phyloP scores from a whole-genome alignment of 2,113 vertebrate genomes.

The Myxocyprinus asiaticus region DNA sequence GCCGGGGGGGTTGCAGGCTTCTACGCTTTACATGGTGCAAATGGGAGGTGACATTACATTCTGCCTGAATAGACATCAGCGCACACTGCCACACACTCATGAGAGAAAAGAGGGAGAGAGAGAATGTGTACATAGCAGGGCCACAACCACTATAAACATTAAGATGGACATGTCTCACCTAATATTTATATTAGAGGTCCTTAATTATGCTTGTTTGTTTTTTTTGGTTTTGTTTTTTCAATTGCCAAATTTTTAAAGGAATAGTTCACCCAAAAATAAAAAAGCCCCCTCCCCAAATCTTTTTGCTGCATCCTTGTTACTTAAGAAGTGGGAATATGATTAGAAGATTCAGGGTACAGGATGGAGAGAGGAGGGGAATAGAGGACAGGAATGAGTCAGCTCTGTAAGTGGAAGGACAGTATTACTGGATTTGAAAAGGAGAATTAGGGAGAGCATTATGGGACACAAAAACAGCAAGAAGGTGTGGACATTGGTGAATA shows the following conservation, averaged over 20 bases:
- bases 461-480: background rate
- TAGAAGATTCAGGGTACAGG: too few species aligned
- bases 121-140: background rate
- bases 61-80: slow-evolving; percentile 40
- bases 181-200: background rate
- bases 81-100: background rate
- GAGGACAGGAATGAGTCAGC: too few species aligned
- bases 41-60: slow-evolving; percentile 59
- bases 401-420: too few species aligned
- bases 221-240: too few species aligned
- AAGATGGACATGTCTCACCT: background rate
- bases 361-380: too few species aligned
- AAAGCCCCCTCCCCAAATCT: too few species aligned
- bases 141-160: too few species aligned
- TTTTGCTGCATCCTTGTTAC: too few species aligned
- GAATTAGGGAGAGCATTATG: slow-evolving; percentile 35
- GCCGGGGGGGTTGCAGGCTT: slow-evolving; percentile 38
- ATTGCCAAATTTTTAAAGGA: background rate
- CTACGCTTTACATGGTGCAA: slow-evolving; percentile 43
- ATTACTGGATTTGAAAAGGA: slow-evolving; percentile 24
- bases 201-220: background rate
- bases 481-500: slow-evolving; percentile 10
- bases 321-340: too few species aligned
- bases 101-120: background rate
- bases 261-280: too few species aligned